phyloP scores from a whole-genome alignment of 2,797 vertebrate genomes.

The Spheniscus humboldti region DNA sequence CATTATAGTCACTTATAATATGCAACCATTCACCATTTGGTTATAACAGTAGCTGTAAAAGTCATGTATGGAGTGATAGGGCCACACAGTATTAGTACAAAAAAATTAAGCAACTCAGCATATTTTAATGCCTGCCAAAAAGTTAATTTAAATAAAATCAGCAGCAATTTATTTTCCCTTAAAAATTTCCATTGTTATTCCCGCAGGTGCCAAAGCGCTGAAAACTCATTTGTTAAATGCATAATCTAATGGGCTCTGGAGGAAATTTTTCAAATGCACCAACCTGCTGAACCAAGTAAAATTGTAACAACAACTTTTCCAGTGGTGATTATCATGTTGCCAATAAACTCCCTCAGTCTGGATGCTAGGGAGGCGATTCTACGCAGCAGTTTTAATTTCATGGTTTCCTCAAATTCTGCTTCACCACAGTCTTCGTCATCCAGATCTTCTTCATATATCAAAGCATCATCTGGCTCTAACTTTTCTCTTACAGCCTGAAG shows the following conservation, averaged over 20 bases:
- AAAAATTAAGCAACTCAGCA: neutral
- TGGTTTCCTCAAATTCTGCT: slow-evolving; percentile 85
- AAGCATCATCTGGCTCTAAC: slow-evolving; percentile 84
- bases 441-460: slow-evolving; percentile 88
- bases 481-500: slow-evolving; percentile 81
- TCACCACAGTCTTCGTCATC: slow-evolving; percentile 85
- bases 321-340: slow-evolving; percentile 94
- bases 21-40: neutral
- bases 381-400: slow-evolving; percentile 87
- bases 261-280: slow-evolving; percentile 42
- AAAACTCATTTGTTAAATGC: neutral
- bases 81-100: neutral
- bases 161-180: slow-evolving; percentile 36
- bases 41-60: neutral
- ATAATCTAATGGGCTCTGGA: neutral
- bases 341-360: slow-evolving; percentile 92
- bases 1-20: neutral
- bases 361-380: slow-evolving; percentile 84
- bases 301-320: slow-evolving; percentile 96
- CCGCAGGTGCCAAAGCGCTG: neutral
- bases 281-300: slow-evolving; percentile 91
- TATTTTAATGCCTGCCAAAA: slow-evolving; percentile 27
- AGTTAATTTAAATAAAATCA: slow-evolving; percentile 50
- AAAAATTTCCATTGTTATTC: slow-evolving; percentile 32
- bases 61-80: neutral